phyloP scores from a whole-genome alignment of 2,113 vertebrate species.

The Forbesichthys agassizii region DNA sequence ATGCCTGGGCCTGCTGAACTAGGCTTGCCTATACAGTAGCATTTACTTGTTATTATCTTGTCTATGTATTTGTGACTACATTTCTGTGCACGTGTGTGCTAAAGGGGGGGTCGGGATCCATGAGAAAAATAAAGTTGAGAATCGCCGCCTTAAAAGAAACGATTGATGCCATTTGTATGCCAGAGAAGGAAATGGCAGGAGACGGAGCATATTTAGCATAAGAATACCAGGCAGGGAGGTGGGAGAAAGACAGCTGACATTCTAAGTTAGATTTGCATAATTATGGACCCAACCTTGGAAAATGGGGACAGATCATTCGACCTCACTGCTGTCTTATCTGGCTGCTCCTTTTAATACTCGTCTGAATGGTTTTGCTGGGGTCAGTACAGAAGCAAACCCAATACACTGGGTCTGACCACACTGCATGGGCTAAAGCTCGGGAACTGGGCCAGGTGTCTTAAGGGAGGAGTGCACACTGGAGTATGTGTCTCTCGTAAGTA shows the following conservation, averaged over 20 bases:
- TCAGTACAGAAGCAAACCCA: constrained; percentile 29
- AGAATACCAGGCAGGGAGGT: constrained; percentile 15
- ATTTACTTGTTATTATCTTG: no score
- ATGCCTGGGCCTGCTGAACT: no score
- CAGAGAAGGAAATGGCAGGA: not conserved
- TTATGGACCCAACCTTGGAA: not conserved
- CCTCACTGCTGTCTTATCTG: constrained; percentile 43
- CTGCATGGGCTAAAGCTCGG: constrained; percentile 39
- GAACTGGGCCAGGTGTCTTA: constrained; percentile 49
- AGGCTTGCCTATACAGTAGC: no score
- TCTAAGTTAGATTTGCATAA: constrained; percentile 1
- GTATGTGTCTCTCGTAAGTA: constrained; percentile 38
- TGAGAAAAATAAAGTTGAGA: no score
- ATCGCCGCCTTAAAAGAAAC: no score
- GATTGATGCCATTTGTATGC: no score
- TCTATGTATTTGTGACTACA: no score
- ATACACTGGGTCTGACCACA: not conserved
- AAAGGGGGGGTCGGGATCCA: no score
- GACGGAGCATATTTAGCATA: constrained; percentile 5
- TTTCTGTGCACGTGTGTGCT: no score
- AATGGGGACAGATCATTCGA: constrained; percentile 46
- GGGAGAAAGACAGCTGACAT: constrained; percentile 17
- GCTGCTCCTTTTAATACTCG: constrained; percentile 42
- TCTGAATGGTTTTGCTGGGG: constrained; percentile 56
- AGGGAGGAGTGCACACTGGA: constrained; percentile 29